Evolutionary conservation across 1,140 invertebrate species (phyloP).

Genomic region (Leguminivora glycinivorella): DNA sequence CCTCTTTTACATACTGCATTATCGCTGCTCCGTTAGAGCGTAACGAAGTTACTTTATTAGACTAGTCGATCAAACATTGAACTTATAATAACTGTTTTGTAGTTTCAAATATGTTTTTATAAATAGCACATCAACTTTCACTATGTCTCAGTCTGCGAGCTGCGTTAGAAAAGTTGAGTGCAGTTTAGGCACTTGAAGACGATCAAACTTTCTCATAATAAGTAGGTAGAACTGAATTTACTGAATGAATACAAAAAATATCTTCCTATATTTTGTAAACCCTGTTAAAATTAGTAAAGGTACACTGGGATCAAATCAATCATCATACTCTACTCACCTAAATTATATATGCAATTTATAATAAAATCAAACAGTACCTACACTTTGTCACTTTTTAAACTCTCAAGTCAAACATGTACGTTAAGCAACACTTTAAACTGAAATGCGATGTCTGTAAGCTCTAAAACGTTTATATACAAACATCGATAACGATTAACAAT

Average conservation of each 20-base stretch:
- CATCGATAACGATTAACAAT: neutral
- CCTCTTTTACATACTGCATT: conserved; percentile 27
- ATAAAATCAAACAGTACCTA: neutral
- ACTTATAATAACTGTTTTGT: neutral
- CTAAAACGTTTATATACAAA: conserved; percentile 23
- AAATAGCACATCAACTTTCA: neutral
- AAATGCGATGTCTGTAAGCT: neutral
- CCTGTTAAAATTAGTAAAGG: too few relatives aligned
- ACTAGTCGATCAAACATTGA: too few relatives aligned
- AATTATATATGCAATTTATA: neutral
- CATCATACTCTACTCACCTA: neutral
- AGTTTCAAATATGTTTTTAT: neutral
- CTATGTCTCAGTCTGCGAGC: neutral
- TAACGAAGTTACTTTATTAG: too few relatives aligned
- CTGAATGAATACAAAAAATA: neutral
- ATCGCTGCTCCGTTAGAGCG: neutral
- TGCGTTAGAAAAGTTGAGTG: neutral
- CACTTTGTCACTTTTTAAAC: neutral
- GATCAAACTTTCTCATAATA: neutral
- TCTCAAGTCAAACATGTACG: neutral
- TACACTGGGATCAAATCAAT: neutral
- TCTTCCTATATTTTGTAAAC: neutral
- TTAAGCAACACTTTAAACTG: neutral
- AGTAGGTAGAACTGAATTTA: neutral
- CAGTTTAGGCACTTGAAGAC: neutral